A percentile compares a stretch with the other conserved stretches of the same genome.
Evolutionary conservation across 2,888 invertebrate species (phyloP).

Genomic region (Parascotia fuliginaria): DNA sequence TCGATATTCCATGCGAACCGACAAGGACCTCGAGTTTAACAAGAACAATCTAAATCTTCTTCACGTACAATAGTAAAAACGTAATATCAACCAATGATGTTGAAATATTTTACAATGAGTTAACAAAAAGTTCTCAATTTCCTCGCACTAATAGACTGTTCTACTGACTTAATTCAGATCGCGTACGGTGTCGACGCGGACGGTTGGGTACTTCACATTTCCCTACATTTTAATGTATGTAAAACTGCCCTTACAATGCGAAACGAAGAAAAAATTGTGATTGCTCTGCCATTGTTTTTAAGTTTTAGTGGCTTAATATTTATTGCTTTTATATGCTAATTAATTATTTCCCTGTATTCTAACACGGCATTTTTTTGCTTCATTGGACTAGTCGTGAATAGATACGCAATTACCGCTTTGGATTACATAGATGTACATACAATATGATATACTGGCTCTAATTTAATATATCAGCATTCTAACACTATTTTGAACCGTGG

Average conservation of each 20-base stretch:
- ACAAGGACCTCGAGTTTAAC: constrained; percentile 1
- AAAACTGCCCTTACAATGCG: constrained; percentile 32
- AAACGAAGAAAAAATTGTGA: constrained; percentile 25
- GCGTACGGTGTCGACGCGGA: constrained; percentile 21
- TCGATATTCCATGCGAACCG: background rate
- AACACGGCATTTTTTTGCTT: constrained; percentile 29
- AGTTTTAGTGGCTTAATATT: constrained; percentile 34
- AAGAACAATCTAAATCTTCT: constrained; percentile 24
- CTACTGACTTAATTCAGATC: constrained; percentile 38
- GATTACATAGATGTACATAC: too few relatives aligned
- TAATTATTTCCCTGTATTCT: constrained; percentile 4
- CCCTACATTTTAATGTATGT: constrained; percentile 33
- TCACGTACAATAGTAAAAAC: constrained; percentile 28
- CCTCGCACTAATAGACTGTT: constrained; percentile 26
- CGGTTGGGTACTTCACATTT: constrained; percentile 29
- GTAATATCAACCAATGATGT: constrained; percentile 22
- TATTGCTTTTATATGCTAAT: constrained; percentile 36
- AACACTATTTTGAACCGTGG: too few relatives aligned
- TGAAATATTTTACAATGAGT: constrained; percentile 16
- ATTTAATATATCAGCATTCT: too few relatives aligned
- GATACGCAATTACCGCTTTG: too few relatives aligned
- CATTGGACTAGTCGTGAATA: too few relatives aligned
- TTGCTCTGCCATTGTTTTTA: constrained; percentile 27
- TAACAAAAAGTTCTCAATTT: constrained; percentile 31
- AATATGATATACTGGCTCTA: too few relatives aligned